Base-by-base conservation (phyloP, 30 jellyfish, hydroid and myxozoan species). In the Cassiopea andromeda region DNA sequence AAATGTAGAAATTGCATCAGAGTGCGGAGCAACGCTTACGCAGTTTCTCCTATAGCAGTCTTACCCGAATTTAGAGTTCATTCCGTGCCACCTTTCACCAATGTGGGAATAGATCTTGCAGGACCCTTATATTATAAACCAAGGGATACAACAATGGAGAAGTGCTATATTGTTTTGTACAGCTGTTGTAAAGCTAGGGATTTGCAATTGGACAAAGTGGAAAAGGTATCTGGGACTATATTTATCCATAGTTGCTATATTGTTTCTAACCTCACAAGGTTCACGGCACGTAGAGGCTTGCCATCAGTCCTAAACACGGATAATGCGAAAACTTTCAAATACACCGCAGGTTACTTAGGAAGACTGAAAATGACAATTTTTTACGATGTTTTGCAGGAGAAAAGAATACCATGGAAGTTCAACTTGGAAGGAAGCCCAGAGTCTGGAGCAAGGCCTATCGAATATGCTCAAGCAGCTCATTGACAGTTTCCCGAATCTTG, bases 101-200 rank as follows among this genome's bases (percentile, higher is more conserved):
- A 18, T 58, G 60, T 81, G 86, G 90, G 87, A 14, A 9, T 48
- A 27, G 87, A 78, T 50, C 7, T 78, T 43, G 87, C 87, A 48
- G 87, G 87, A 5, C 80, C 89, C 15, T 44, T 80, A 14, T 64
- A 48, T 44, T 1, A 7, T 80, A 80, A 57, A 57, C 2, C 84
- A n/a, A 9, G 9, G 38, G 50, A 49, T 1, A 49, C 17, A 46
- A 27, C 10, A 44, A 80, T 72, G 81, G 19, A 80, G 69, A 80
- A 80, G 83, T 58, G 78, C 46, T 80, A 80, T 46, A 80, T 80
- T 80, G 89, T 60, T 54, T 78, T 80, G 19, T 80, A 43, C 54
- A 57, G 48, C 44, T 80, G 89, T 46, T 54, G 80, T 80, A 60
- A 83, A 10, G 2, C 64, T 4, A 58, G 89, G 57, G 89, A 57